Evolutionary conservation across 2,113 vertebrate genomes (phyloP).

Genomic region (Camelus dromedarius): DNA sequence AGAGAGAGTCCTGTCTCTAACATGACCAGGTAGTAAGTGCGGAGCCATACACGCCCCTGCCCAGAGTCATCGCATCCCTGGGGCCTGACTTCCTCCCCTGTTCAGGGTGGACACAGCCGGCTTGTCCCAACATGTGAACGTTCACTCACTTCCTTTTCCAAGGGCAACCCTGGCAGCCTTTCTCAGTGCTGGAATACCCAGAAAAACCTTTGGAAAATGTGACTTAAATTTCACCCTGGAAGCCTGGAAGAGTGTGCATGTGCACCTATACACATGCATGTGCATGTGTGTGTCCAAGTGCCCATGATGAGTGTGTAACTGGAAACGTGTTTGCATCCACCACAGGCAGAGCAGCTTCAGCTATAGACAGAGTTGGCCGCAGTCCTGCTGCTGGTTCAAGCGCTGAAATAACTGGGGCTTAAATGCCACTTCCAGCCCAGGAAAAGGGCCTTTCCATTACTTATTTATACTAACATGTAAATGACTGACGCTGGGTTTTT

Average conservation of each 20-base stretch:
- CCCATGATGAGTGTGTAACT: too few relatives aligned
- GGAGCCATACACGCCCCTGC: not conserved
- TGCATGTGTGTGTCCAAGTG: accelerated
- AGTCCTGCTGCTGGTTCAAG: not conserved
- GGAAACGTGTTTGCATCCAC: accelerated
- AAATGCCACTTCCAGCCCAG: not conserved
- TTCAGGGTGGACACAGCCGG: accelerated
- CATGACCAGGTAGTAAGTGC: accelerated
- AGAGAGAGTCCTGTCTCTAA: too few relatives aligned
- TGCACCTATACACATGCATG: accelerated
- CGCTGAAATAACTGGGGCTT: not conserved
- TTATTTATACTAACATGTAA: not conserved
- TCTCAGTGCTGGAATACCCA: not conserved
- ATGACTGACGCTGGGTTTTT: not conserved
- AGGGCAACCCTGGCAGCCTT: not conserved
- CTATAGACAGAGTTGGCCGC: accelerated
- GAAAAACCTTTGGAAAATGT: not conserved
- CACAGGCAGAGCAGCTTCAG: not conserved
- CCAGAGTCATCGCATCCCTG: not conserved
- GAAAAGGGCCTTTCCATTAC: accelerated
- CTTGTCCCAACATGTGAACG: accelerated
- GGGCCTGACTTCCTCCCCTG: not conserved
- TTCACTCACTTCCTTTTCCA: accelerated
- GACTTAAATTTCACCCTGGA: not conserved
- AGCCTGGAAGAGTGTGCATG: not conserved